A percentile compares a stretch with the other conserved stretches of the same genome.
Conservation (phyloP, 2,888 invertebrate genomes). For the Zhuqinia jingwanae region DNA sequence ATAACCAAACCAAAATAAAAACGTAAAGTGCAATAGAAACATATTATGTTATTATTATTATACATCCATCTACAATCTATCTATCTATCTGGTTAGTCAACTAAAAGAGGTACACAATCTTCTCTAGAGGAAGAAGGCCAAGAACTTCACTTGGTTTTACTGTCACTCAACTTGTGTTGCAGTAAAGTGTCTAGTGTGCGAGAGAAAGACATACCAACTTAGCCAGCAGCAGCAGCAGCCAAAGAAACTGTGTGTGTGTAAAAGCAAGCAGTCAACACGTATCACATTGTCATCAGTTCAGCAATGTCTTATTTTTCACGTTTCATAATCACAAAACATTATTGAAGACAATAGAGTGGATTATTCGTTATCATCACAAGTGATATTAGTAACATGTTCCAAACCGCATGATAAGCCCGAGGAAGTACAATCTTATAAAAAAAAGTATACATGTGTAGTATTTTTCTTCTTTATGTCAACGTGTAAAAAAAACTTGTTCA, state of each 20-base stretch:
- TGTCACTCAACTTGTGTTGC: not conserved
- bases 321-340: not conserved
- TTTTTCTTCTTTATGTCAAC: not conserved
- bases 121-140: not conserved
- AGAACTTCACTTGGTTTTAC: slow-evolving; percentile 23
- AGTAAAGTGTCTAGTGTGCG: not conserved
- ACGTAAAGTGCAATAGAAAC: not conserved
- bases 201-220: slow-evolving; percentile 12
- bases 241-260: not conserved
- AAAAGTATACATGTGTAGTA: not conserved
- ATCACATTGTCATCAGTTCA: slow-evolving; percentile 22
- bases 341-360: slow-evolving; percentile 9
- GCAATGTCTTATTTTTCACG: not conserved
- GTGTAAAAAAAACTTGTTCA: slow-evolving; percentile 17
- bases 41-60: not conserved
- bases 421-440: not conserved
- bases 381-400: not conserved
- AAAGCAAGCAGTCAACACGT: slow-evolving; percentile 25
- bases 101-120: not conserved
- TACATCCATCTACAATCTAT: too few species aligned
- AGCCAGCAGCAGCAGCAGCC: too few species aligned
- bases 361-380: not conserved
- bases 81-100: not conserved
- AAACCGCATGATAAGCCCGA: not conserved
- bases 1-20: not conserved